A percentile compares a stretch with the other conserved stretches of the same genome.
These are phyloP conservation scores for Malurus leucopterus DNA, from an alignment of 2,797 vertebrate genomes.

Conservation along the genomic window DNA sequence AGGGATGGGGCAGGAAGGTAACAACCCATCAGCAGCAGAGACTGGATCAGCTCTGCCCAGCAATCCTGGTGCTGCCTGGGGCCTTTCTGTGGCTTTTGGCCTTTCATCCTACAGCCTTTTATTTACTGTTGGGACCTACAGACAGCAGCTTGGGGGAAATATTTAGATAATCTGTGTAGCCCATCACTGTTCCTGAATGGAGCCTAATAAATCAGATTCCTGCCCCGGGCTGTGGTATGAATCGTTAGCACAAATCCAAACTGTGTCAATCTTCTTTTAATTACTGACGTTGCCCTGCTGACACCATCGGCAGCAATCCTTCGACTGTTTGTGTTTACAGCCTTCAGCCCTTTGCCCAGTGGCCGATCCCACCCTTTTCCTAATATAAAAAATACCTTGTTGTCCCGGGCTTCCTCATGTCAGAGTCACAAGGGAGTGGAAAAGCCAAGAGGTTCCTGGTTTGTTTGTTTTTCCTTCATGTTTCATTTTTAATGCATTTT, in stretches of 20 bases:
- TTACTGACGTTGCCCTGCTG: background rate
- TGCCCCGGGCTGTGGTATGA: background rate
- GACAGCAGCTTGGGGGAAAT: background rate
- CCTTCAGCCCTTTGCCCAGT: background rate
- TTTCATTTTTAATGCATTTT: background rate
- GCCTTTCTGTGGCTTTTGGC: background rate
- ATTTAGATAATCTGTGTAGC: background rate
- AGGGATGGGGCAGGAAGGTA: background rate
- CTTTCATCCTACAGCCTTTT: background rate
- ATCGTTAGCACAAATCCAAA: background rate
- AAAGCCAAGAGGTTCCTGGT: background rate
- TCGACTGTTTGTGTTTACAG: background rate
- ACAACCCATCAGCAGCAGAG: background rate
- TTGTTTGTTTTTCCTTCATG: background rate
- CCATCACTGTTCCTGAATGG: background rate
- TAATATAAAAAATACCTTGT: background rate
- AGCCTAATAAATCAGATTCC: background rate
- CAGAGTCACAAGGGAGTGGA: background rate
- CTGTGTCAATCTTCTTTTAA: background rate
- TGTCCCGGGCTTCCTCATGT: fast-evolving
- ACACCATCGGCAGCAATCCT: background rate
- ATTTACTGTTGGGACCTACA: background rate
- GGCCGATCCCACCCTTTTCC: background rate
- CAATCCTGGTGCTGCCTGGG: background rate
- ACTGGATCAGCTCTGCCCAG: background rate